Percentiles rank a stretch among this genome's conserved stretches.
These are phyloP conservation scores for Tethea ocularis DNA, from an alignment of 2,888 invertebrate species.

Conservation along the genomic window DNA sequence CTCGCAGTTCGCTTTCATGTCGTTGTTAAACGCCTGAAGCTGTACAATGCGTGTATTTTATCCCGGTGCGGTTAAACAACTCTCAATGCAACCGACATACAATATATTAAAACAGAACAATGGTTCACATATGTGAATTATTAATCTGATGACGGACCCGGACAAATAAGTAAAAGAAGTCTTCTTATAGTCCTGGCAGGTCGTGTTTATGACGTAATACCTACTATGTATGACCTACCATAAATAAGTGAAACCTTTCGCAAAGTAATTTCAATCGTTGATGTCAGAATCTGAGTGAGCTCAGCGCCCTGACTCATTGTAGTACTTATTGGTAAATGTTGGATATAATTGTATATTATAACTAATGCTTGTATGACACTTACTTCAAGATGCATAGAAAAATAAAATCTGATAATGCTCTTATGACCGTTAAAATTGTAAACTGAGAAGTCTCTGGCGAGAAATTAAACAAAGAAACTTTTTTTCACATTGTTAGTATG, in stretches of 20 bases:
- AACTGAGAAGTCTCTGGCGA: too few relatives aligned
- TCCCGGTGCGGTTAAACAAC: not conserved
- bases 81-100: not conserved
- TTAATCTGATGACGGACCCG: not conserved
- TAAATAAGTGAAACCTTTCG: constrained; percentile 6
- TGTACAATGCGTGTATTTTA: constrained; percentile 46
- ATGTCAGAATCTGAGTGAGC: constrained; percentile 52
- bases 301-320: constrained; percentile 52
- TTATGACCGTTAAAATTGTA: too few relatives aligned
- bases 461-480: too few relatives aligned
- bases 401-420: too few relatives aligned
- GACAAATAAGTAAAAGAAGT: not conserved
- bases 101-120: not conserved
- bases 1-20: constrained; percentile 32
- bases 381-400: not conserved
- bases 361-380: not conserved
- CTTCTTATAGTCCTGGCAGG: not conserved
- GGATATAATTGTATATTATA: not conserved
- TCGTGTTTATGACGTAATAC: not conserved
- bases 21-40: constrained; percentile 41
- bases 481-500: too few relatives aligned
- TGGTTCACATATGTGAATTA: not conserved
- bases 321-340: not conserved
- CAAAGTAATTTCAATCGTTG: constrained; percentile 32
- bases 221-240: constrained; percentile 6